phyloP scores from a whole-genome alignment of 2,113 vertebrate species.

The Nipponia nippon region DNA sequence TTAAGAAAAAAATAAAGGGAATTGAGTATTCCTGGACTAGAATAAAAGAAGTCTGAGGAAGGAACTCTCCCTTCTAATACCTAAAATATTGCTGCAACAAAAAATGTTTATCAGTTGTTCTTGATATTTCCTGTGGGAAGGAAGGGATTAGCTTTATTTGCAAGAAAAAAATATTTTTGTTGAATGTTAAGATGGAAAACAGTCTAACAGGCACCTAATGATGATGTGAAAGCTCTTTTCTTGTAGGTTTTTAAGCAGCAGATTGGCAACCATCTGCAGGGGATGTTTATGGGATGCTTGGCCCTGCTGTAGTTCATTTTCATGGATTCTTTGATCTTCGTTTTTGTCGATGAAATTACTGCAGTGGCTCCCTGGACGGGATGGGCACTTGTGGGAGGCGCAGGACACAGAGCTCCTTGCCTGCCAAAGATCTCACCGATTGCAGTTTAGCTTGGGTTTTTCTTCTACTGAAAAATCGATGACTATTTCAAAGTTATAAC shows the following conservation, averaged over 20 bases:
- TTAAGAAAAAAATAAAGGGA: neutral
- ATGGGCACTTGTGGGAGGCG: neutral
- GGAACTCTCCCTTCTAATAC: neutral
- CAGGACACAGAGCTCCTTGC: neutral
- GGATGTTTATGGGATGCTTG: neutral
- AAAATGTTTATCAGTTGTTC: neutral
- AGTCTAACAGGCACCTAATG: neutral
- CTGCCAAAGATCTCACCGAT: fast-evolving
- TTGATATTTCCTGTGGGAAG: neutral
- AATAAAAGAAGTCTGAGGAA: neutral
- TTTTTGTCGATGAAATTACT: neutral
- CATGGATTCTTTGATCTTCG: neutral
- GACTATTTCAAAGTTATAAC: neutral
- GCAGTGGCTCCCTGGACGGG: neutral
- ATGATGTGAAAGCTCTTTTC: neutral
- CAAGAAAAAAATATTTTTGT: neutral
- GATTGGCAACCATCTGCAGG: neutral
- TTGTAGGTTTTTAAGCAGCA: neutral
- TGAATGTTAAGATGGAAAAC: neutral
- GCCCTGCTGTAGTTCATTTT: neutral
- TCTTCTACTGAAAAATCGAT: neutral
- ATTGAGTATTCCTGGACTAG: neutral
- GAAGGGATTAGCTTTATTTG: neutral
- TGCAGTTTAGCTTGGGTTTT: neutral
- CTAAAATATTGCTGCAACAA: neutral